Percentiles rank a stretch among this genome's conserved stretches.
phyloP scores from a whole-genome alignment of 2,113 vertebrate genomes.

The Oplegnathus fasciatus region DNA sequence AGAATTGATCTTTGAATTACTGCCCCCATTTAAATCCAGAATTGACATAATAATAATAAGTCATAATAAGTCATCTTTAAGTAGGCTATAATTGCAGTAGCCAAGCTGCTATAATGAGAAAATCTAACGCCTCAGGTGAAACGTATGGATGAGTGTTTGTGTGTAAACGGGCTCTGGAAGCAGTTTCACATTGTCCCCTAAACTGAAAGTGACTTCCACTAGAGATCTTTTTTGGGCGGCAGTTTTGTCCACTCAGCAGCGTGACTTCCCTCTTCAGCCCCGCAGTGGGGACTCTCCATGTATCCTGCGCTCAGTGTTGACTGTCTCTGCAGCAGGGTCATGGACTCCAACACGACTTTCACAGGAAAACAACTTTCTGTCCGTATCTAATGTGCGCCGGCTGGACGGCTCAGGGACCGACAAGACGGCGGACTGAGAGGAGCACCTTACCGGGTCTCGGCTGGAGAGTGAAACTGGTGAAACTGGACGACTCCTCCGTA shows the following conservation, averaged over 20 bases:
- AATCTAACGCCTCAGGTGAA: not conserved
- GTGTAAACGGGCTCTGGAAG: not conserved
- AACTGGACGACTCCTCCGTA: not conserved
- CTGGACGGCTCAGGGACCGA: not conserved
- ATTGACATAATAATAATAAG: too few species aligned
- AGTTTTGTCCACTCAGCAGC: slow-evolving; percentile 26
- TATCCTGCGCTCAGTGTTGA: not conserved
- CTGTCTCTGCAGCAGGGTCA: not conserved
- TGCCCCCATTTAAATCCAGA: not conserved
- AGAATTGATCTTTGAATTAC: too few species aligned
- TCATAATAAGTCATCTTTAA: too few species aligned
- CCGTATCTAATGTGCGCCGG: not conserved
- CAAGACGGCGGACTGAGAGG: not conserved
- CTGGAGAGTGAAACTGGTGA: not conserved
- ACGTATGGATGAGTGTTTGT: not conserved
- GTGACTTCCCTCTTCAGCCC: slow-evolving; percentile 46
- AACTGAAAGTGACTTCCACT: not conserved
- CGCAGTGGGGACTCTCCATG: not conserved
- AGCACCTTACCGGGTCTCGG: not conserved
- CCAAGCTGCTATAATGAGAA: too few species aligned
- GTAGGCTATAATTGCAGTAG: too few species aligned
- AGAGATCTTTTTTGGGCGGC: not conserved
- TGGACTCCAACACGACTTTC: not conserved
- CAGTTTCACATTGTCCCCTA: not conserved
- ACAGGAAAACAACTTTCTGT: not conserved